A percentile compares a stretch with the other conserved stretches of the same genome.
phyloP scores from a whole-genome alignment of 1,140 invertebrate species.

The Wiebesia pumilae region DNA sequence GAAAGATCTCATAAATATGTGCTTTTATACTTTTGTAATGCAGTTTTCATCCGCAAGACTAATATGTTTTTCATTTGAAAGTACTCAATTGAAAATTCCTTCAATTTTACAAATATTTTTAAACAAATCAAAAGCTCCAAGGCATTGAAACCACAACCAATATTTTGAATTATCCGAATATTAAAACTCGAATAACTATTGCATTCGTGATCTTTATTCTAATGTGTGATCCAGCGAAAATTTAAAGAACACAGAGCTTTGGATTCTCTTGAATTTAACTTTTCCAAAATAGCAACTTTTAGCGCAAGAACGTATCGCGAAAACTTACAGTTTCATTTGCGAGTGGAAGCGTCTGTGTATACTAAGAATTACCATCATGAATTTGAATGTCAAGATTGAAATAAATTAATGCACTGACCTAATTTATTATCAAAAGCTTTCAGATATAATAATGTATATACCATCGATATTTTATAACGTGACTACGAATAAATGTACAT shows the following conservation, averaged over 20 bases:
- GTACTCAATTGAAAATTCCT: background rate
- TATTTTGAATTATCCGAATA: background rate
- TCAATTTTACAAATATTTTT: background rate
- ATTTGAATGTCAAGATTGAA: background rate
- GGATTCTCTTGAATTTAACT: background rate
- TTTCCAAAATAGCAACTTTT: background rate
- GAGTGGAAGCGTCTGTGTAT: background rate
- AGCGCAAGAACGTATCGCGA: background rate
- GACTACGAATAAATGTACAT: background rate
- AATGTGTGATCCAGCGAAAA: background rate
- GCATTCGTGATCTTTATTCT: background rate
- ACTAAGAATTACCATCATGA: background rate
- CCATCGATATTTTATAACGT: background rate
- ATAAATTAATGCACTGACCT: background rate
- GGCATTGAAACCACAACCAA: no score
- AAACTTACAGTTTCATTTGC: background rate
- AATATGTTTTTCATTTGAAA: background rate
- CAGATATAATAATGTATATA: background rate
- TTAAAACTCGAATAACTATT: conserved; percentile 7
- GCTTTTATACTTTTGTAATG: background rate
- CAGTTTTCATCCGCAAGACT: background rate
- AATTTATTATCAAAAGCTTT: background rate
- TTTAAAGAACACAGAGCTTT: background rate
- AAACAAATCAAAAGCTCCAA: background rate
- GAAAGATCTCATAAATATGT: background rate